These are phyloP conservation scores for Lordiphosa stackelbergi DNA, from an alignment of 1,140 invertebrate species.

Conservation along the genomic window DNA sequence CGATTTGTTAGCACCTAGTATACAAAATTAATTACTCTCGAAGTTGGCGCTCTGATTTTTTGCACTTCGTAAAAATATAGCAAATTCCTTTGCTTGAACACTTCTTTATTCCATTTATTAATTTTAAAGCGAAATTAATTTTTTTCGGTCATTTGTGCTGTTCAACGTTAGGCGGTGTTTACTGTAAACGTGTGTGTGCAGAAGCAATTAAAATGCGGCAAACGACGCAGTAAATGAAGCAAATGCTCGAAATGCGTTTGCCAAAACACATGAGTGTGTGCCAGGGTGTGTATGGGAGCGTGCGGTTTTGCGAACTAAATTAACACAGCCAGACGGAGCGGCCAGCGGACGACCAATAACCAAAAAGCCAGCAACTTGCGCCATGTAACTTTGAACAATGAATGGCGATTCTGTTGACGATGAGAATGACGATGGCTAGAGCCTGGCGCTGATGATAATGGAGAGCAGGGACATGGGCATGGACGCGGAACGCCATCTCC, in stretches of 20 bases:
- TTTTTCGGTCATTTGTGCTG: too few relatives aligned
- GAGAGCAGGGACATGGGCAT: slow-evolving; percentile 11
- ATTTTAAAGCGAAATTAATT: background rate
- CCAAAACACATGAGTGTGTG: slow-evolving; percentile 62
- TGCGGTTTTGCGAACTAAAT: slow-evolving; percentile 60
- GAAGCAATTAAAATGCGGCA: slow-evolving; percentile 75
- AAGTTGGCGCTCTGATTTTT: too few relatives aligned
- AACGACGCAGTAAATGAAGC: slow-evolving; percentile 75
- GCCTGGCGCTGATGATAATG: slow-evolving; percentile 30
- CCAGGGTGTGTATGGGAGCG: slow-evolving; percentile 19
- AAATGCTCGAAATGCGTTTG: slow-evolving; percentile 71
- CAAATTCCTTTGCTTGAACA: too few relatives aligned
- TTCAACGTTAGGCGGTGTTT: slow-evolving; percentile 2
- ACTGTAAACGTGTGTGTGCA: slow-evolving; percentile 45
- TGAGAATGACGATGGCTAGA: slow-evolving; percentile 3
- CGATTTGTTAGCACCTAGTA: too few relatives aligned
- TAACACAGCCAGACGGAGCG: slow-evolving; percentile 50
- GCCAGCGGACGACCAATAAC: slow-evolving; percentile 60
- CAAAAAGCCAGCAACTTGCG: slow-evolving; percentile 62
- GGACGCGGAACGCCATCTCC: slow-evolving; percentile 9
- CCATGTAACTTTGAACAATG: slow-evolving; percentile 58
- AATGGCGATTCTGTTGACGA: slow-evolving; percentile 16
- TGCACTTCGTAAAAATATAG: too few relatives aligned
- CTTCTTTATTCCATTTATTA: too few relatives aligned
- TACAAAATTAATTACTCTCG: too few relatives aligned